phyloP scores from a whole-genome alignment of 2,113 vertebrate species.

The Calyptomena viridis region DNA sequence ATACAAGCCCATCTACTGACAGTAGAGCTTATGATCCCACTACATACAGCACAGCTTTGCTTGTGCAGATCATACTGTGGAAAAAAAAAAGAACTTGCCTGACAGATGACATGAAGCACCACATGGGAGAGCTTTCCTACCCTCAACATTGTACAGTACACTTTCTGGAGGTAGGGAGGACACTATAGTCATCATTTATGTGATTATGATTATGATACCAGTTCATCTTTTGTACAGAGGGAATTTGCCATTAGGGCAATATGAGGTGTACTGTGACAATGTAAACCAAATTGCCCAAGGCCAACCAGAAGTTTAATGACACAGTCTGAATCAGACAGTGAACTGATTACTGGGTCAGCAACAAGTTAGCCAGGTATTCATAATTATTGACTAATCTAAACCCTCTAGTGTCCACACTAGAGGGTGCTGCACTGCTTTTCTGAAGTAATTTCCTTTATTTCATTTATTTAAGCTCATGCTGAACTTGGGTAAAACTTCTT shows the following conservation, averaged over 20 bases:
- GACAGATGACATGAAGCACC: background rate
- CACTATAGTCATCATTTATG: background rate
- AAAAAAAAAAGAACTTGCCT: background rate
- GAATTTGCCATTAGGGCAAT: background rate
- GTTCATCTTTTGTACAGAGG: background rate
- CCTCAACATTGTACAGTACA: accelerated
- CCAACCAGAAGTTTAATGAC: background rate
- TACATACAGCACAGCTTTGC: background rate
- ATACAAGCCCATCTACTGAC: background rate
- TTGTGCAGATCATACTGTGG: background rate
- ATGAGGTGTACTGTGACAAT: background rate
- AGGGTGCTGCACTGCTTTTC: conserved; percentile 42
- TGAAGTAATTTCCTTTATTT: background rate
- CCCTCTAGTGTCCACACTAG: background rate
- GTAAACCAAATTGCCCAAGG: background rate
- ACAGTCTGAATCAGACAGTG: background rate
- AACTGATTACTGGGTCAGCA: background rate
- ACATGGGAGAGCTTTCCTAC: background rate
- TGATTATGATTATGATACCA: background rate
- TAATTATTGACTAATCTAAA: background rate
- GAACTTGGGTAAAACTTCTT: background rate
- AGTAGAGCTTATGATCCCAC: background rate
- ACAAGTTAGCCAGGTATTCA: background rate
- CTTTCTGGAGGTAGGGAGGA: background rate
- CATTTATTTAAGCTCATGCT: background rate